phyloP scores from a whole-genome alignment of 1,140 invertebrate genomes.

The Drosophila parabipectinata region DNA sequence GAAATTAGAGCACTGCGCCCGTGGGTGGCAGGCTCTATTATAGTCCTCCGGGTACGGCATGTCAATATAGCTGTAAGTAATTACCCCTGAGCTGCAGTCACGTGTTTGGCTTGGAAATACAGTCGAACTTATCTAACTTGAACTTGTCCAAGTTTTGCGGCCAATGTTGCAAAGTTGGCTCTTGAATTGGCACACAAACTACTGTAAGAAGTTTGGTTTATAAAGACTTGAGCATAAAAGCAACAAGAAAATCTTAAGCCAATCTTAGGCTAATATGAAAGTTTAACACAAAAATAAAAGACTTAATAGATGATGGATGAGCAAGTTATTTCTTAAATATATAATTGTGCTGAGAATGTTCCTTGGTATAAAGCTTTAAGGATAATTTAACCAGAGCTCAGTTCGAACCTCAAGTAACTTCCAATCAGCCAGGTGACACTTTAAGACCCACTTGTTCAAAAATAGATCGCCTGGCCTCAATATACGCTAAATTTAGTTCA shows the following conservation, averaged over 20 bases:
- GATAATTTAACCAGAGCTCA: no score
- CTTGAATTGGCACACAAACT: background rate
- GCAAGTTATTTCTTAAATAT: no score
- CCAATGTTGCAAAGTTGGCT: background rate
- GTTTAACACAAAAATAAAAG: no score
- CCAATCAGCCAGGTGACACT: slow-evolving; percentile 7
- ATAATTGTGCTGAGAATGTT: no score
- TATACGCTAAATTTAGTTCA: slow-evolving; percentile 24
- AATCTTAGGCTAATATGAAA: no score
- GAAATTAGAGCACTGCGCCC: slow-evolving; percentile 25
- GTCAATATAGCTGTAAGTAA: slow-evolving; percentile 37
- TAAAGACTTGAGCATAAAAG: background rate
- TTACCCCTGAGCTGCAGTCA: slow-evolving; percentile 24
- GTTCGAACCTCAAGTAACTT: background rate
- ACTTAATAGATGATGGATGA: no score
- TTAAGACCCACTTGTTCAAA: slow-evolving; percentile 3
- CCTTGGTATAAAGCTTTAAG: no score
- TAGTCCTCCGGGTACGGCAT: slow-evolving; percentile 6
- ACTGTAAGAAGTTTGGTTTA: background rate
- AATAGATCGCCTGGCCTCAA: slow-evolving; percentile 4
- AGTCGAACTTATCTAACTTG: slow-evolving; percentile 19
- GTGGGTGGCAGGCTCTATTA: slow-evolving; percentile 9
- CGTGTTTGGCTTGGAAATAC: slow-evolving; percentile 9
- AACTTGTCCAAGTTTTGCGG: background rate
- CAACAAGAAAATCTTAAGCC: background rate